Conservation (phyloP, 2,113 vertebrate species). For the Cephalophus harveyi region DNA sequence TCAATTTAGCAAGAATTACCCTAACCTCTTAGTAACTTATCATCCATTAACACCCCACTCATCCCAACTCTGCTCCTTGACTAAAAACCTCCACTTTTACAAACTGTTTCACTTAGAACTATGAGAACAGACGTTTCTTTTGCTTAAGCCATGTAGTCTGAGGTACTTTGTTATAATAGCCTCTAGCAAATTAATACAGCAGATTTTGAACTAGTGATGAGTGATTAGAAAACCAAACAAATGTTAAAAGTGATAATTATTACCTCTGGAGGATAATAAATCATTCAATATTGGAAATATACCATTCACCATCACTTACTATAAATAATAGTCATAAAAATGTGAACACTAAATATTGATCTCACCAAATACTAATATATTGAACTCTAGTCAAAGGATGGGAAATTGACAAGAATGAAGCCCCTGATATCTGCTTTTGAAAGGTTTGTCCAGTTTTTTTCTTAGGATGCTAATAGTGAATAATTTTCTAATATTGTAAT, state of each 20-base stretch:
- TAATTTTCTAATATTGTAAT: not conserved
- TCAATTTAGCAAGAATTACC: not conserved
- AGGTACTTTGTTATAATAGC: not conserved
- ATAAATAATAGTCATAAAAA: not conserved
- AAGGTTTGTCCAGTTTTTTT: not conserved
- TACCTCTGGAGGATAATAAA: not conserved
- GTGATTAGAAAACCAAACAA: not conserved
- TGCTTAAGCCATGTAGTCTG: not conserved
- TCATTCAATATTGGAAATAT: not conserved
- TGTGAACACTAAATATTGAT: not conserved
- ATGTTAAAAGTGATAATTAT: not conserved
- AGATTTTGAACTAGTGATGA: not conserved
- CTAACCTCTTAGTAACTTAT: not conserved
- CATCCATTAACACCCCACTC: not conserved
- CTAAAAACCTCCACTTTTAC: not conserved
- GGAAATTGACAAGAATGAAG: not conserved
- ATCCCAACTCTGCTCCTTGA: not conserved
- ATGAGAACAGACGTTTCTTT: not conserved
- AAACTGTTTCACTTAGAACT: not conserved
- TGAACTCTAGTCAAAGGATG: not conserved
- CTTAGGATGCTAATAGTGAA: not conserved
- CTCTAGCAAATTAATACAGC: not conserved
- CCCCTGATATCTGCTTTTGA: not conserved
- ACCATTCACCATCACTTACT: not conserved
- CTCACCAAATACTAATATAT: not conserved